These are phyloP conservation scores for Erpetoichthys calabaricus DNA, from an alignment of 2,797 vertebrate species.

Conservation along the genomic window DNA sequence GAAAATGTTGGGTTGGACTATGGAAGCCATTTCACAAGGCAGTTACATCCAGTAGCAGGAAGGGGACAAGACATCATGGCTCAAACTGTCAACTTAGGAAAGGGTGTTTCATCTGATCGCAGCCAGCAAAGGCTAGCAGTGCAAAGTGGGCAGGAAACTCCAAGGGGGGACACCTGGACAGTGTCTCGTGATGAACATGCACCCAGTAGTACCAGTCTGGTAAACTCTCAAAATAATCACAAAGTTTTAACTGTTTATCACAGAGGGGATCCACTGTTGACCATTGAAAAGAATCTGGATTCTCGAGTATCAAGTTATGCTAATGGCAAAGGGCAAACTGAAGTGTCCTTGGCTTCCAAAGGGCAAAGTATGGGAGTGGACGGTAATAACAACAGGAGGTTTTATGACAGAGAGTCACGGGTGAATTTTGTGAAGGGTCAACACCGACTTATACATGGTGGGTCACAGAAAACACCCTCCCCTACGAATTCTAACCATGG, in stretches of 20 bases:
- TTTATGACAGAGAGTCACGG: constrained; percentile 5
- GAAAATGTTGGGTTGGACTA: neutral
- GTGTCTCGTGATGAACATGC: constrained; percentile 17
- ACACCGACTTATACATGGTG: constrained; percentile 3
- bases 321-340: no score
- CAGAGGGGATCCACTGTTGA: neutral
- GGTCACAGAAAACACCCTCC: neutral
- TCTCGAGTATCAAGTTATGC: constrained; percentile 23
- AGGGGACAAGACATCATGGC: neutral
- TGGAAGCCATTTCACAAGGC: no score
- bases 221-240: constrained; percentile 10
- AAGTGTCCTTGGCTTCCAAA: no score
- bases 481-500: constrained; percentile 2
- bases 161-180: neutral
- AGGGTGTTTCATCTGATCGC: no score
- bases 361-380: no score
- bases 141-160: neutral
- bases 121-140: no score
- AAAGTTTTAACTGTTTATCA: constrained; percentile 29
- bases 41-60: neutral
- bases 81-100: neutral
- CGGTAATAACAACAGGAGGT: neutral
- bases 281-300: constrained; percentile 21
- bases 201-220: constrained; percentile 5
- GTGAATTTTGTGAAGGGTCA: constrained; percentile 1